phyloP scores from a whole-genome alignment of 2,888 invertebrate species.

The Xestia sexstrigata region DNA sequence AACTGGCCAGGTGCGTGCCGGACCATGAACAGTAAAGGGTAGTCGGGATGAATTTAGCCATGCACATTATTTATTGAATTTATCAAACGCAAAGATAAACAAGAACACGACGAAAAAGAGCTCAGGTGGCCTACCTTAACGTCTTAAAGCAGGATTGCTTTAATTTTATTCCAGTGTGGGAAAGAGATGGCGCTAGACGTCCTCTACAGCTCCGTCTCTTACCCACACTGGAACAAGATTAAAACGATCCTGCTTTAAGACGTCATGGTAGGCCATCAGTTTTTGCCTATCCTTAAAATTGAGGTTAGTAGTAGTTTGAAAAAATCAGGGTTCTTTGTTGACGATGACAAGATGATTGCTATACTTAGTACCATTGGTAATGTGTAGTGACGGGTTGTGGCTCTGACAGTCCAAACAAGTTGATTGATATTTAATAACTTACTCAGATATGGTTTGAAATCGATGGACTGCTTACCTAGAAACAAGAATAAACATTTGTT shows the following conservation, averaged over 20 bases:
- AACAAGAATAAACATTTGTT: constrained; percentile 40
- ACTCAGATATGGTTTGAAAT: constrained; percentile 29
- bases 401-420: neutral
- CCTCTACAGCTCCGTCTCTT: too few species aligned
- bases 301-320: neutral
- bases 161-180: too few species aligned
- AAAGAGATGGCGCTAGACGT: too few species aligned
- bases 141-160: too few species aligned
- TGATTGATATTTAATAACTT: constrained; percentile 39
- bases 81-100: neutral
- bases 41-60: neutral
- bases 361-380: neutral
- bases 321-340: neutral
- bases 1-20: neutral
- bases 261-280: too few species aligned
- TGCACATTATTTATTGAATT: neutral
- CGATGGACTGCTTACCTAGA: constrained; percentile 53
- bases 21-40: neutral
- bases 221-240: too few species aligned
- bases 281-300: too few species aligned
- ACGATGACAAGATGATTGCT: neutral
- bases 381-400: neutral
- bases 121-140: too few species aligned
- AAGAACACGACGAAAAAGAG: neutral
- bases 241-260: too few species aligned